These are phyloP conservation scores for Protomyctophum bolini DNA, from an alignment of 2,113 vertebrate genomes.

Conservation along the genomic window DNA sequence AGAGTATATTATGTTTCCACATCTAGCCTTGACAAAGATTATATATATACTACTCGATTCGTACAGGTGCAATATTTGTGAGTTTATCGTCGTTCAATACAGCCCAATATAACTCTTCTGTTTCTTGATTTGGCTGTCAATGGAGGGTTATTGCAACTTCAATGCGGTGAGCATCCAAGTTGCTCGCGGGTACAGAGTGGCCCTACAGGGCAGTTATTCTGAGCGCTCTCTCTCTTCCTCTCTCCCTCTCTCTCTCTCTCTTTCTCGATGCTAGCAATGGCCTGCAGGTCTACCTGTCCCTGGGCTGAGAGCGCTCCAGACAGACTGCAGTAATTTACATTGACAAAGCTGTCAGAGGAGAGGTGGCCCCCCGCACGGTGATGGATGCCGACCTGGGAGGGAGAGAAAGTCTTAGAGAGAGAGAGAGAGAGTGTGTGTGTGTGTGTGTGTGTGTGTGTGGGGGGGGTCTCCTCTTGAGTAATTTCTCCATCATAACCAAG, in stretches of 20 bases:
- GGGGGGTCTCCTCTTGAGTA: slow-evolving; percentile 9
- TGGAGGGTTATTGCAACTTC: too few species aligned
- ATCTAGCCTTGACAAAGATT: too few species aligned
- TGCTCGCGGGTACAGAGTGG: neutral
- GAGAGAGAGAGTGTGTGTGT: slow-evolving; percentile 1
- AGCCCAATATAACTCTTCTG: too few species aligned
- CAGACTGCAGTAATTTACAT: slow-evolving; percentile 82
- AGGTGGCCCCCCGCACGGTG: slow-evolving; percentile 76
- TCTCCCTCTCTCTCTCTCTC: too few species aligned
- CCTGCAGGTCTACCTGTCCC: slow-evolving; percentile 73
- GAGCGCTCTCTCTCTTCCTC: slow-evolving; percentile 23
- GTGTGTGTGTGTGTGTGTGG: slow-evolving; percentile 2
- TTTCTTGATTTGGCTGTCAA: too few species aligned
- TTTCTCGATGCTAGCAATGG: slow-evolving; percentile 25
- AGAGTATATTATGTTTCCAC: neutral
- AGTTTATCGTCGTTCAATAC: too few species aligned
- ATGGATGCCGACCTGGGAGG: slow-evolving; percentile 79
- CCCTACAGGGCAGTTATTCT: slow-evolving; percentile 66
- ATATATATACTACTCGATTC: neutral
- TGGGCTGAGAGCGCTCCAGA: slow-evolving; percentile 71
- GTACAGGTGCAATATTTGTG: neutral
- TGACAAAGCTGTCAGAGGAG: slow-evolving; percentile 84
- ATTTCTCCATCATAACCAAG: slow-evolving; percentile 41
- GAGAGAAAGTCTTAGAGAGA: slow-evolving; percentile 41
- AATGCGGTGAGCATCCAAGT: too few species aligned